Conservation (phyloP, 1,140 invertebrate genomes). For the Cyphomyrmex costatus region DNA sequence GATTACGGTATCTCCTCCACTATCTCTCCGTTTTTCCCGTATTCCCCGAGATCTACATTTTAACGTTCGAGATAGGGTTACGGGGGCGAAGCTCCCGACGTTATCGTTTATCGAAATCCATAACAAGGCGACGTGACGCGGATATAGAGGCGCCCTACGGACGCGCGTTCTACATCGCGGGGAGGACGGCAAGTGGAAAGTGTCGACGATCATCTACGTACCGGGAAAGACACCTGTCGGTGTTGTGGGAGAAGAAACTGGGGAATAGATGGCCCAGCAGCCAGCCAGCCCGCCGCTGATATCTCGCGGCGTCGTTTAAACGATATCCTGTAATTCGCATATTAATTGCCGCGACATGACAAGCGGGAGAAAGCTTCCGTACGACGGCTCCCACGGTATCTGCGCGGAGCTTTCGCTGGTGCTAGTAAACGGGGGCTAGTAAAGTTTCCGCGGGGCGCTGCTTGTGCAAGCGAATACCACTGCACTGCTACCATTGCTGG, state of each 20-base stretch:
- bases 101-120: slow-evolving; percentile 66
- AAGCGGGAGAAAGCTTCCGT: slow-evolving; percentile 65
- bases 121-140: slow-evolving; percentile 58
- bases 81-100: background rate
- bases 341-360: slow-evolving; percentile 72
- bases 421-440: slow-evolving; percentile 23
- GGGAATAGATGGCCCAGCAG: slow-evolving; percentile 48
- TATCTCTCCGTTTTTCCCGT: slow-evolving; percentile 29
- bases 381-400: slow-evolving; percentile 64
- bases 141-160: slow-evolving; percentile 38
- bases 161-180: background rate
- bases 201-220: background rate
- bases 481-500: slow-evolving; percentile 75
- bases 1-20: slow-evolving; percentile 13
- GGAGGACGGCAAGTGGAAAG: slow-evolving; percentile 17
- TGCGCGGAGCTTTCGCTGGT: slow-evolving; percentile 43
- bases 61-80: slow-evolving; percentile 50
- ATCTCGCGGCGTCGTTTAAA: slow-evolving; percentile 56
- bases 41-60: slow-evolving; percentile 54
- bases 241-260: slow-evolving; percentile 25
- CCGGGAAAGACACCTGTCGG: background rate
- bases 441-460: slow-evolving; percentile 72
- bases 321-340: slow-evolving; percentile 76
- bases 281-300: too few relatives aligned
- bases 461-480: slow-evolving; percentile 65